Evolutionary conservation across 2,888 invertebrate genomes (phyloP).

Genomic region (Nudaria mundana): DNA sequence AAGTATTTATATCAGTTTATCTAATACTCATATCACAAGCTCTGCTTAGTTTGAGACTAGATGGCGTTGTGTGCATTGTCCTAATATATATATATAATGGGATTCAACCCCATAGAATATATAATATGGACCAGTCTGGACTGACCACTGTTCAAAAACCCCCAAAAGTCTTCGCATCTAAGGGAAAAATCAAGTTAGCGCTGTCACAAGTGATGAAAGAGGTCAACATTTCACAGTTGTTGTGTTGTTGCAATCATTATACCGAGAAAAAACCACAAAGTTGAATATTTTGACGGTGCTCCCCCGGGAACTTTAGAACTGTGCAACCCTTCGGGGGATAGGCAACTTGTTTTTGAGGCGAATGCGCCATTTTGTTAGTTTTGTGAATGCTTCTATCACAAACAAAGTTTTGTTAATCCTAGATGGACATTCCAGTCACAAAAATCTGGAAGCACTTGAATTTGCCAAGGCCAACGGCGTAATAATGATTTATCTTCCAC

Average conservation of each 20-base stretch:
- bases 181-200: slow-evolving; percentile 13
- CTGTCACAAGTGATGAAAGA: neutral
- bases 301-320: slow-evolving; percentile 34
- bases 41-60: too few species aligned
- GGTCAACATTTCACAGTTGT: too few species aligned
- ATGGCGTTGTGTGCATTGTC: too few species aligned
- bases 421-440: slow-evolving; percentile 40
- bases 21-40: too few species aligned
- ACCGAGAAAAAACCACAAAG: slow-evolving; percentile 28
- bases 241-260: slow-evolving; percentile 21
- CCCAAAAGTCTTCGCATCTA: slow-evolving; percentile 11
- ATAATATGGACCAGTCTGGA: slow-evolving; percentile 11
- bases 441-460: slow-evolving; percentile 36
- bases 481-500: neutral
- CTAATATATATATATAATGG: neutral
- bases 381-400: slow-evolving; percentile 11
- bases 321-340: neutral
- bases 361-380: slow-evolving; percentile 5
- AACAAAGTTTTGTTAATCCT: slow-evolving; percentile 40
- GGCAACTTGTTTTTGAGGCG: neutral
- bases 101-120: slow-evolving; percentile 7
- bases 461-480: neutral
- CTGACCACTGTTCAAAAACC: slow-evolving; percentile 5
- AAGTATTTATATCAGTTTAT: too few species aligned
- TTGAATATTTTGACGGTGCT: slow-evolving; percentile 30